Conservation (phyloP, 2,113 vertebrate species). For the Ochotona curzoniae region DNA sequence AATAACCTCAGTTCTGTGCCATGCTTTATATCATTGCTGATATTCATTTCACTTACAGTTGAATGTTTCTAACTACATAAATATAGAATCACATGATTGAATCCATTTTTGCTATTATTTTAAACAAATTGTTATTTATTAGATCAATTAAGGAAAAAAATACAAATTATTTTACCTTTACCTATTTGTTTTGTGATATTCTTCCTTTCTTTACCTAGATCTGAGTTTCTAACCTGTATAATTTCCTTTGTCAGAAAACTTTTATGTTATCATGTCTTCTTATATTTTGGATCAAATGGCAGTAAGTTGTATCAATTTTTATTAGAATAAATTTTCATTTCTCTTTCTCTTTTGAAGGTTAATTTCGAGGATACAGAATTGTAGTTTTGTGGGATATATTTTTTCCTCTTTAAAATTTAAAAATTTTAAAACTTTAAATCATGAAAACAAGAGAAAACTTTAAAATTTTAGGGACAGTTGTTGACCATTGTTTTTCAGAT, state of each 20-base stretch:
- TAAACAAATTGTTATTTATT: neutral
- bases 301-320: neutral
- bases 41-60: neutral
- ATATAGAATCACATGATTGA: neutral
- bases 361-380: neutral
- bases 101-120: neutral
- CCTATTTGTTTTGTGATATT: neutral
- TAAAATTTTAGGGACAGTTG: neutral
- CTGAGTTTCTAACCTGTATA: neutral
- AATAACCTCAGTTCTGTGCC: neutral
- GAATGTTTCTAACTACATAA: neutral
- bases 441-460: too few species aligned
- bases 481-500: neutral
- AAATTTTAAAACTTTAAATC: too few species aligned
- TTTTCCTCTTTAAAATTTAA: neutral
- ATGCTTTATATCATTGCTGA: neutral
- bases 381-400: neutral
- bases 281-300: neutral
- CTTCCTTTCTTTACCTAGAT: neutral
- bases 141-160: neutral
- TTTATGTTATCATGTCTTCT: neutral
- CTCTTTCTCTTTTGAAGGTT: neutral
- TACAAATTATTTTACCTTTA: neutral
- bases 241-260: neutral
- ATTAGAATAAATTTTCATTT: neutral